These are phyloP conservation scores for Equus przewalskii DNA, from an alignment of 2,113 vertebrate species.

Conservation along the genomic window DNA sequence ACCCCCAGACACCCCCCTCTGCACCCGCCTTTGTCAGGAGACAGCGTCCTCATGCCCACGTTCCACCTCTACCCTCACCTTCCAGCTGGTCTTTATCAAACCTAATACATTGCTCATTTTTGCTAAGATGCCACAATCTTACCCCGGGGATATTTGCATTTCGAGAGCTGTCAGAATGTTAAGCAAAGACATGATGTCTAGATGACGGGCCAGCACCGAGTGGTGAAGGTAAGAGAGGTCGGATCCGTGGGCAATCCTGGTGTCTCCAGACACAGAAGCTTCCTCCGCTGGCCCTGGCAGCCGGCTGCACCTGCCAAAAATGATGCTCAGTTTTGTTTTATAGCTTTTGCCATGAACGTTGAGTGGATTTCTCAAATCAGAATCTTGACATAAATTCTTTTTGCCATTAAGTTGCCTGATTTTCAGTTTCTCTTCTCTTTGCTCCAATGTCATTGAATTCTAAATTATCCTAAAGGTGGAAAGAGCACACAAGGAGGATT, in stretches of 20 bases:
- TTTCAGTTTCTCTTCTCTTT: background rate
- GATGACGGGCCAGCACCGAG: background rate
- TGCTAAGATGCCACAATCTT: background rate
- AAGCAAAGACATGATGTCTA: background rate
- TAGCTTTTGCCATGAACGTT: accelerated
- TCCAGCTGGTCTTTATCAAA: background rate
- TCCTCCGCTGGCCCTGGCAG: accelerated
- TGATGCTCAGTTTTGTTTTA: accelerated
- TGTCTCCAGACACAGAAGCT: accelerated
- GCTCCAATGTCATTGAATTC: background rate
- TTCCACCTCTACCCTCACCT: background rate
- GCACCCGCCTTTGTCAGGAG: accelerated
- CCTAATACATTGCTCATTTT: background rate
- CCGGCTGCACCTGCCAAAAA: accelerated
- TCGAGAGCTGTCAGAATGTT: conserved; percentile 39
- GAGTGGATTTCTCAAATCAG: background rate
- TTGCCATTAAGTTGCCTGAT: background rate
- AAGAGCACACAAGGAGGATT: accelerated
- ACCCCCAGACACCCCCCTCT: accelerated
- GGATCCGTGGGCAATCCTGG: background rate
- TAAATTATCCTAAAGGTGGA: background rate
- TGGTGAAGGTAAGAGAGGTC: accelerated
- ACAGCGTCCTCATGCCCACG: accelerated
- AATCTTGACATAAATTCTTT: background rate
- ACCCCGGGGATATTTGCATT: background rate